Conservation (phyloP, 2,113 vertebrate species). For the Danionella cerebrum region DNA sequence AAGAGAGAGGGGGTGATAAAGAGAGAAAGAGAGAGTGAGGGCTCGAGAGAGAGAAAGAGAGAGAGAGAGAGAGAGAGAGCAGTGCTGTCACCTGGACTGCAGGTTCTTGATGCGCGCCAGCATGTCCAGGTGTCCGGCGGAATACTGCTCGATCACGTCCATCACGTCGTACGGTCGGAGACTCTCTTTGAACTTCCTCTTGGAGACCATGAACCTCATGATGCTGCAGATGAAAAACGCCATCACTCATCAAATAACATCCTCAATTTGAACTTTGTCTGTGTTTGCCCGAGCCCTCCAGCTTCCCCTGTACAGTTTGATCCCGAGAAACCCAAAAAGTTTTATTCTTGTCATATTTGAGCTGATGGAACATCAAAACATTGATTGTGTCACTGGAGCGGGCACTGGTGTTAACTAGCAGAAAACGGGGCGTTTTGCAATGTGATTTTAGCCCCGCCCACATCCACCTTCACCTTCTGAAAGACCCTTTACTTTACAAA, state of each 20-base stretch:
- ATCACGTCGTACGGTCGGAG: conserved; percentile 94
- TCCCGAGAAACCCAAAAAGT: too few species aligned
- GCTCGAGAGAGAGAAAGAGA: background rate
- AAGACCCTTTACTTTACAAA: too few species aligned
- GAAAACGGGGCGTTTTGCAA: too few species aligned
- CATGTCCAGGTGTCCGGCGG: conserved; percentile 96
- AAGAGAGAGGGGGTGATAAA: background rate
- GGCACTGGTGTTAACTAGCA: too few species aligned
- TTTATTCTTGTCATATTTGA: too few species aligned
- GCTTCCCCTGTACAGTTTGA: too few species aligned
- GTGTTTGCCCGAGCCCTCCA: too few species aligned
- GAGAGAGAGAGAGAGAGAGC: background rate
- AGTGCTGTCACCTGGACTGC: conserved; percentile 84
- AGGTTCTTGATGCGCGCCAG: conserved; percentile 95
- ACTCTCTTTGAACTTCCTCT: conserved; percentile 97
- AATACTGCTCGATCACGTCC: conserved; percentile 98
- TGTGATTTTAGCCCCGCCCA: too few species aligned
- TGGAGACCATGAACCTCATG: conserved; percentile 95
- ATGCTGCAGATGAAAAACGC: conserved; percentile 64
- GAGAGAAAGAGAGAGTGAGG: background rate
- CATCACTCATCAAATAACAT: background rate
- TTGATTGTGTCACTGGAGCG: too few species aligned
- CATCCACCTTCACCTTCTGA: too few species aligned
- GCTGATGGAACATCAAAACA: too few species aligned
- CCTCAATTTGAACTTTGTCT: too few species aligned